Evolutionary conservation across 1,140 invertebrate genomes (phyloP).

Genomic region (Monomorium pharaonis): DNA sequence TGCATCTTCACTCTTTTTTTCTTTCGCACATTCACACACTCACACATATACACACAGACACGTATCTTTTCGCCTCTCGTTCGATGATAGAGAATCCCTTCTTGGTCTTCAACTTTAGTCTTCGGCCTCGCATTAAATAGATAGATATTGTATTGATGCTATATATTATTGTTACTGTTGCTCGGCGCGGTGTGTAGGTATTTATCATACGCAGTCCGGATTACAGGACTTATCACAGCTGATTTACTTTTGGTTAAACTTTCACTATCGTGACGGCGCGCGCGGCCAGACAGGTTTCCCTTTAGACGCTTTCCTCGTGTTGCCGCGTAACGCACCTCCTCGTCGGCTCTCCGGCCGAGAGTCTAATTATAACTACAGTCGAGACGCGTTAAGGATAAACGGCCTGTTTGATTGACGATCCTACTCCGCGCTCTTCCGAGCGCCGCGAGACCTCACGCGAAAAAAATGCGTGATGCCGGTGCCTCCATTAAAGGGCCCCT

Average conservation of each 20-base stretch:
- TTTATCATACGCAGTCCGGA: slow-evolving; percentile 5
- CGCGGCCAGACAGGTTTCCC: slow-evolving; percentile 28
- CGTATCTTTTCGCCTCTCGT: background rate
- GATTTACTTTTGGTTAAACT: slow-evolving; percentile 78
- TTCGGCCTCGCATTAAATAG: background rate
- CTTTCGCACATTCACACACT: too few species aligned
- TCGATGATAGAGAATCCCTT: background rate
- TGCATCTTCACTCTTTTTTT: background rate
- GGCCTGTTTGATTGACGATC: slow-evolving; percentile 42
- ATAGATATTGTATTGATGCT: background rate
- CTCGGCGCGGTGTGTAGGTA: too few species aligned
- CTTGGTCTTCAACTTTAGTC: background rate
- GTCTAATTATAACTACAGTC: slow-evolving; percentile 50
- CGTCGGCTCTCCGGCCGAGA: too few species aligned
- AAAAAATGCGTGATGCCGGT: background rate
- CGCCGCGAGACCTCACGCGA: background rate
- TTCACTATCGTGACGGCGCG: slow-evolving; percentile 65
- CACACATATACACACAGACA: too few species aligned
- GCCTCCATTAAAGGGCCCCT: slow-evolving; percentile 14
- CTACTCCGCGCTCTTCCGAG: slow-evolving; percentile 4
- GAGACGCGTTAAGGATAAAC: slow-evolving; percentile 44
- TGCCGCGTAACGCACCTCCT: slow-evolving; percentile 13
- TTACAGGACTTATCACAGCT: slow-evolving; percentile 77
- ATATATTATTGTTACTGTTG: background rate
- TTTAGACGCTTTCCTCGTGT: slow-evolving; percentile 22